Percentiles rank a stretch among this genome's conserved stretches.
Conservation (phyloP, 2,888 invertebrate species). For the Tortricodes alternella region DNA sequence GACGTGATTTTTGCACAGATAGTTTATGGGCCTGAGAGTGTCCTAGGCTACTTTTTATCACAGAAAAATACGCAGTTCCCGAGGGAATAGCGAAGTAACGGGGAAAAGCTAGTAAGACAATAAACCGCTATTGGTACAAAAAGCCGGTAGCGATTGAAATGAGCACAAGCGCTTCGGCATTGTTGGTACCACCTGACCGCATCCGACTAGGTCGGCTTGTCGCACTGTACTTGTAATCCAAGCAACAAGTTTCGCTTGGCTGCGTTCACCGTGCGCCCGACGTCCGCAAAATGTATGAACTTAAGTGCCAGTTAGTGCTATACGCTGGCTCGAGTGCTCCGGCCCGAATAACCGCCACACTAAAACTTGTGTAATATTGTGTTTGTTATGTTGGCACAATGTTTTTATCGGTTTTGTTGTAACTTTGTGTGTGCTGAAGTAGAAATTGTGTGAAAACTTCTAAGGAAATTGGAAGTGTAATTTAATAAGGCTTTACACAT, state of each 20-base stretch:
- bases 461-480: background rate
- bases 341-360: constrained; percentile 22
- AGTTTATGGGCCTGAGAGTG: too few species aligned
- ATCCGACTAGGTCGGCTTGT: too few species aligned
- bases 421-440: constrained; percentile 17
- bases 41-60: too few species aligned
- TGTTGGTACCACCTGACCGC: too few species aligned
- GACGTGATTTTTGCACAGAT: too few species aligned
- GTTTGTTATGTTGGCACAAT: constrained; percentile 18
- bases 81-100: too few species aligned
- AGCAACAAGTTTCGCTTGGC: constrained; percentile 29
- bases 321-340: constrained; percentile 6
- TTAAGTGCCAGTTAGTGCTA: constrained; percentile 24
- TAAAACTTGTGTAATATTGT: constrained; percentile 26
- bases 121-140: too few species aligned
- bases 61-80: too few species aligned
- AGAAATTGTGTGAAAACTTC: constrained; percentile 20
- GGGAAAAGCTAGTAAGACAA: too few species aligned
- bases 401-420: constrained; percentile 27
- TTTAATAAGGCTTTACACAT: too few species aligned
- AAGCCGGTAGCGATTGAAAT: too few species aligned
- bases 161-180: too few species aligned
- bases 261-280: constrained; percentile 16
- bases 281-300: constrained; percentile 27
- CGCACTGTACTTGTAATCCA: constrained; percentile 24